Percentiles rank a stretch among this genome's conserved stretches.
Conservation (phyloP, 23 tunicate species). For the Trididemnum miniatum region DNA sequence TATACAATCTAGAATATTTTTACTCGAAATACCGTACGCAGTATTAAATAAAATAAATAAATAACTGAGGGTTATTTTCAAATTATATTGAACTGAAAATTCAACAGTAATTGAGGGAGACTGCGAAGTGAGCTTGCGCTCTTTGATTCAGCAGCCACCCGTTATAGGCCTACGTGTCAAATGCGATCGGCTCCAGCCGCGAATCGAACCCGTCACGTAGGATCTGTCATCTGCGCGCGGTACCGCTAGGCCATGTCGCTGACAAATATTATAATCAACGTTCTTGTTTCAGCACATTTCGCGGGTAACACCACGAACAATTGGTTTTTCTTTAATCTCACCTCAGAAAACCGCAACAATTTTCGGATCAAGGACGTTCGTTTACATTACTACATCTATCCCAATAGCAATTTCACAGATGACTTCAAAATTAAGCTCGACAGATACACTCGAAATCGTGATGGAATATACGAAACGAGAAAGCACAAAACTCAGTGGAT, state of each 20-base stretch:
- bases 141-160: no score
- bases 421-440: not conserved
- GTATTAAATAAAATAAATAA: no score
- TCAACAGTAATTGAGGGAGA: no score
- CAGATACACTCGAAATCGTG: not conserved
- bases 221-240: no score
- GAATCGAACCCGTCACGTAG: no score
- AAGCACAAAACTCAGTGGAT: not conserved
- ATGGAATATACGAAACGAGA: not conserved
- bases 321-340: conserved; percentile 21
- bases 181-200: no score
- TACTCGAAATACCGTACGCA: no score
- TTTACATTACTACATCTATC: not conserved
- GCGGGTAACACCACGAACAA: not conserved
- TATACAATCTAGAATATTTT: no score
- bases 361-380: not conserved
- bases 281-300: conserved; percentile 14
- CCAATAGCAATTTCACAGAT: not conserved
- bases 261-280: not conserved
- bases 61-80: no score
- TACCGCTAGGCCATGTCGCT: not conserved
- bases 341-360: conserved; percentile 3
- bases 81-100: no score
- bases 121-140: no score
- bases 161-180: no score